phyloP scores from a whole-genome alignment of 2,113 vertebrate species.

The Callopanchax toddi region DNA sequence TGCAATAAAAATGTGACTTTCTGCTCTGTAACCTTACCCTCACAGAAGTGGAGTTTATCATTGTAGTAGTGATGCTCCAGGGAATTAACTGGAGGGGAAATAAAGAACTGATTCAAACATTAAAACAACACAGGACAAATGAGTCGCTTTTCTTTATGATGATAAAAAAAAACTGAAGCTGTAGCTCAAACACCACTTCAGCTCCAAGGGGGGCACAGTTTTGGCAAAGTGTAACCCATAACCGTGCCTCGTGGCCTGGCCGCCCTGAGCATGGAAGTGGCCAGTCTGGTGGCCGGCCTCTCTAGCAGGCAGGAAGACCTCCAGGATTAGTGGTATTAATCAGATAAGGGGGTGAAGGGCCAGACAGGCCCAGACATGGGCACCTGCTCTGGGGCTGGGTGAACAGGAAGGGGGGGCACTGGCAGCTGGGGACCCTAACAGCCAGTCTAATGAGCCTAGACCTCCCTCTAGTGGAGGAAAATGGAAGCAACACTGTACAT shows the following conservation, averaged over 20 bases:
- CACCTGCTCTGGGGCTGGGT: slow-evolving; percentile 76
- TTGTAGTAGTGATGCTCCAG: slow-evolving; percentile 84
- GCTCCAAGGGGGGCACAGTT: slow-evolving; percentile 20
- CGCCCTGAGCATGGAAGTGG: slow-evolving; percentile 73
- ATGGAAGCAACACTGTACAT: slow-evolving; percentile 10
- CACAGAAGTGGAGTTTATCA: slow-evolving; percentile 85
- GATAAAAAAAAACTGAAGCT: slow-evolving; percentile 62
- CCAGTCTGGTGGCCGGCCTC: slow-evolving; percentile 81
- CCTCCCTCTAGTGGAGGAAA: slow-evolving; percentile 89
- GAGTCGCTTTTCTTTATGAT: slow-evolving; percentile 6
- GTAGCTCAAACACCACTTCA: slow-evolving; percentile 71
- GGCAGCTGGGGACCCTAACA: slow-evolving; percentile 56
- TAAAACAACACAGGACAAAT: slow-evolving; percentile 3
- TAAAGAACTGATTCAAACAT: slow-evolving; percentile 8
- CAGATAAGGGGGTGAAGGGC: slow-evolving; percentile 82
- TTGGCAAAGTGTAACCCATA: slow-evolving; percentile 62
- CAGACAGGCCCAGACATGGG: slow-evolving; percentile 74
- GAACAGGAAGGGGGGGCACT: slow-evolving; percentile 10
- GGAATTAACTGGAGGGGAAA: slow-evolving; percentile 63
- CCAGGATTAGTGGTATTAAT: slow-evolving; percentile 91
- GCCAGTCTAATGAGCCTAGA: slow-evolving; percentile 74
- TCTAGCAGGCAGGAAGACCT: slow-evolving; percentile 84
- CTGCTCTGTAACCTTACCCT: slow-evolving; percentile 81
- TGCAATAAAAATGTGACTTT: slow-evolving; percentile 1
- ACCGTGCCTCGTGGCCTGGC: slow-evolving; percentile 55